A percentile compares a stretch with the other conserved stretches of the same genome.
These are phyloP conservation scores for Crotalus tigris DNA, from an alignment of 2,113 vertebrate species.

Conservation along the genomic window DNA sequence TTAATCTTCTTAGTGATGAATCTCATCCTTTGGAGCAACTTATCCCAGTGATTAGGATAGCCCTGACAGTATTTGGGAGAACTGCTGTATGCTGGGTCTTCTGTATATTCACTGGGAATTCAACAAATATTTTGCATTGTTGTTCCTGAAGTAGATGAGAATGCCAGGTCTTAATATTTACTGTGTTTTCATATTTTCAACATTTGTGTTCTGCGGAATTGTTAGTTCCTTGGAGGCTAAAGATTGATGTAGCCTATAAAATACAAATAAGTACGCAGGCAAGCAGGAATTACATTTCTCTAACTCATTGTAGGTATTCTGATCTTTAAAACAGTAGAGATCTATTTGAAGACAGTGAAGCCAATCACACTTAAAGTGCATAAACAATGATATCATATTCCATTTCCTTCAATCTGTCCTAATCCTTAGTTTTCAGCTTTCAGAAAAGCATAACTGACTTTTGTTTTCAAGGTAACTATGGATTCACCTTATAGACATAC, in stretches of 20 bases:
- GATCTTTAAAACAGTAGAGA: background rate
- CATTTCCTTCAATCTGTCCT: background rate
- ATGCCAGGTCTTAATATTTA: background rate
- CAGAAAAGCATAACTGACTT: too few species aligned
- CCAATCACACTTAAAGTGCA: background rate
- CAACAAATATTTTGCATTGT: background rate
- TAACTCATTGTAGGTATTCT: background rate
- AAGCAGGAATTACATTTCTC: background rate
- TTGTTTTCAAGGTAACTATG: too few species aligned
- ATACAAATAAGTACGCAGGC: background rate
- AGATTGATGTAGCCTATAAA: background rate
- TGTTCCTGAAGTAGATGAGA: background rate
- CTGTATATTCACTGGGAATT: background rate
- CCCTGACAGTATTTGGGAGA: background rate
- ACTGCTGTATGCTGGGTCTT: background rate
- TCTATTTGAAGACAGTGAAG: background rate
- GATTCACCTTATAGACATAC: too few species aligned
- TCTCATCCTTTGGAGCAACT: background rate
- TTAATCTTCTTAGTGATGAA: background rate
- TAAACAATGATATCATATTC: background rate
- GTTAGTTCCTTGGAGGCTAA: background rate
- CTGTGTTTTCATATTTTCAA: background rate
- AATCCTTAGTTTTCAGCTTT: background rate
- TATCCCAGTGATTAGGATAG: background rate
- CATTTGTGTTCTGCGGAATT: background rate